These are phyloP conservation scores for Fregetta grallaria DNA, from an alignment of 2,113 vertebrate genomes.

Conservation along the genomic window DNA sequence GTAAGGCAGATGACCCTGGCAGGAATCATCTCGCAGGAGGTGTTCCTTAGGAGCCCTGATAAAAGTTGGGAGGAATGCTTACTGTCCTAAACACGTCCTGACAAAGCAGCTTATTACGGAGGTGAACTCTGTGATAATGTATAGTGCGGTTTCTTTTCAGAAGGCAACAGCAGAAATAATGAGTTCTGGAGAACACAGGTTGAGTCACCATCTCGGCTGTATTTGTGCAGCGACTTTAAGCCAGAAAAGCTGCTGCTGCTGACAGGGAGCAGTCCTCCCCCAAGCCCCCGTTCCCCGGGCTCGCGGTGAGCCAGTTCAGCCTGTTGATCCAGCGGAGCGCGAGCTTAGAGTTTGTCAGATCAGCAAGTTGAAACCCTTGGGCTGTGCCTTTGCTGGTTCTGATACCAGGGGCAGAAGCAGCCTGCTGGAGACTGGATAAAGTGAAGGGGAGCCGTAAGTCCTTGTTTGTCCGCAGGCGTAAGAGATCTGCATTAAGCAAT, in stretches of 20 bases:
- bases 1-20: neutral
- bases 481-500: neutral
- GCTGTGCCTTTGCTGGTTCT: neutral
- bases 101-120: neutral
- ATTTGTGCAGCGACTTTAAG: neutral
- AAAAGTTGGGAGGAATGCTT: neutral
- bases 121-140: neutral
- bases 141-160: neutral
- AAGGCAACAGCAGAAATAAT: neutral
- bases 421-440: neutral
- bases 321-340: accelerated
- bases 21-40: neutral
- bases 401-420: accelerated
- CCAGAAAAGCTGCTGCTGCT: neutral
- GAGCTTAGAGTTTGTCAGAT: neutral
- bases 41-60: neutral
- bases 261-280: neutral
- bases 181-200: neutral
- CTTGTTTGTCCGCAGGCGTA: no score
- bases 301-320: accelerated
- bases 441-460: neutral
- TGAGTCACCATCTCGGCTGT: accelerated
- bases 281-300: neutral
- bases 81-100: neutral
- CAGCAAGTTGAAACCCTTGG: neutral